phyloP scores from a whole-genome alignment of 2,113 vertebrate species.

The Etia nguti region DNA sequence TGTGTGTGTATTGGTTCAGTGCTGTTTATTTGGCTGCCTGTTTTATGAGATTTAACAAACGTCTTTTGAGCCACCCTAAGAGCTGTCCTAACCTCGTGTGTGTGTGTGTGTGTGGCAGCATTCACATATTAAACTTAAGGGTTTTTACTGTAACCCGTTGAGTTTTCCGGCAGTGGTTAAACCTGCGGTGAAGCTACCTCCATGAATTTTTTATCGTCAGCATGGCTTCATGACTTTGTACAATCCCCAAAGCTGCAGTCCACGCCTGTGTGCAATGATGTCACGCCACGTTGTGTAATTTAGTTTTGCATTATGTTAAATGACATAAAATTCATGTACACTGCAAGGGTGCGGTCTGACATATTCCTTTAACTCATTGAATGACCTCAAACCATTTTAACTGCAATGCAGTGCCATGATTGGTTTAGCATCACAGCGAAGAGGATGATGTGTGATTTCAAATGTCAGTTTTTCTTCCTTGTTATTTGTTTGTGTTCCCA shows the following conservation, averaged over 20 bases:
- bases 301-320: conserved; percentile 53
- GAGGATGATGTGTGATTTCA: conserved; percentile 9
- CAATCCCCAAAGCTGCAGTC: conserved; percentile 19
- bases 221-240: conserved; percentile 2
- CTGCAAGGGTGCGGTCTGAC: conserved; percentile 55
- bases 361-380: conserved; percentile 49
- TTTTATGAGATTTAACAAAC: conserved; percentile 51
- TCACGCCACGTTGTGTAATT: conserved; percentile 47
- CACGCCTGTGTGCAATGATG: conserved; percentile 49
- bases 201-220: conserved; percentile 13
- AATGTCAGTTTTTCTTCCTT: conserved; percentile 15
- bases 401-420: neutral
- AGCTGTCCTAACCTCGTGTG: conserved; percentile 8
- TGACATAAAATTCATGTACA: conserved; percentile 41
- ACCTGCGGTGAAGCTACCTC: conserved; percentile 23
- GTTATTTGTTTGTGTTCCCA: conserved; percentile 40
- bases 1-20: conserved; percentile 41
- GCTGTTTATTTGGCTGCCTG: conserved; percentile 55
- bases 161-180: conserved; percentile 45
- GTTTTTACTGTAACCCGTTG: conserved; percentile 35
- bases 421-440: neutral
- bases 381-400: conserved; percentile 62
- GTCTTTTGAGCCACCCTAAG: conserved; percentile 21
- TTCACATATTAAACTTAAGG: conserved; percentile 29
- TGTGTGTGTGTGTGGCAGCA: conserved; percentile 39